Conservation (phyloP, 2,888 invertebrate genomes). For the Leptopterna dolabrata region DNA sequence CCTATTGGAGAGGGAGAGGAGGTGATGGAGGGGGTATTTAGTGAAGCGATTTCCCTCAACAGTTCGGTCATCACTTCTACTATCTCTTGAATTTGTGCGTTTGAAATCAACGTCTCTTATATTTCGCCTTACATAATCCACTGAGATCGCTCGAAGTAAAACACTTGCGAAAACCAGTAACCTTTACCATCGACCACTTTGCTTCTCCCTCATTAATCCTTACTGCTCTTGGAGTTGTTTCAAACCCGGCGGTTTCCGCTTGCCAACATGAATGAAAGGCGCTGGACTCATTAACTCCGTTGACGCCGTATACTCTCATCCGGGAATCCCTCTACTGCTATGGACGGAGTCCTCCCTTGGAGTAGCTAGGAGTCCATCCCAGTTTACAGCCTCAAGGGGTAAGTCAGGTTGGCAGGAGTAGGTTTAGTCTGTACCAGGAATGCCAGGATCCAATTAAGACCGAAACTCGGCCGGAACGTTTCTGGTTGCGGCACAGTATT, state of each 20-base stretch:
- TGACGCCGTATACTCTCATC: not conserved
- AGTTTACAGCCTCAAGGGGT: conserved; percentile 4
- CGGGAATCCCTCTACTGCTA: not conserved
- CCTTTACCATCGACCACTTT: not conserved
- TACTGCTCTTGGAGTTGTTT: not conserved
- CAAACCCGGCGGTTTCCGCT: not conserved
- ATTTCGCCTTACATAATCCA: not conserved
- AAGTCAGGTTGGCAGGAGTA: conserved; percentile 14
- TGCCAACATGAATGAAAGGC: not conserved
- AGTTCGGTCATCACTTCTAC: too few species aligned
- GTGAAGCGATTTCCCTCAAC: too few species aligned
- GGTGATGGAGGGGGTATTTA: too few species aligned
- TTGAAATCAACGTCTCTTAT: not conserved
- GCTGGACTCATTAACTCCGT: not conserved
- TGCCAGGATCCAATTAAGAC: conserved; percentile 30
- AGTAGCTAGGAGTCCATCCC: not conserved
- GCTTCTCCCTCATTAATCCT: not conserved
- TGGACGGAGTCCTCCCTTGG: too few species aligned
- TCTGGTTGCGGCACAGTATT: conserved; percentile 43
- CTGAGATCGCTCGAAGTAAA: not conserved
- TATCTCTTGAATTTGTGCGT: too few species aligned
- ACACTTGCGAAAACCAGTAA: not conserved
- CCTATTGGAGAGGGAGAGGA: too few species aligned
- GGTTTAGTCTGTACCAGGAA: not conserved
- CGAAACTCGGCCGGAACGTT: not conserved